Evolutionary conservation across 1,140 invertebrate species (phyloP).

Genomic region (Heliconius melpomene): DNA sequence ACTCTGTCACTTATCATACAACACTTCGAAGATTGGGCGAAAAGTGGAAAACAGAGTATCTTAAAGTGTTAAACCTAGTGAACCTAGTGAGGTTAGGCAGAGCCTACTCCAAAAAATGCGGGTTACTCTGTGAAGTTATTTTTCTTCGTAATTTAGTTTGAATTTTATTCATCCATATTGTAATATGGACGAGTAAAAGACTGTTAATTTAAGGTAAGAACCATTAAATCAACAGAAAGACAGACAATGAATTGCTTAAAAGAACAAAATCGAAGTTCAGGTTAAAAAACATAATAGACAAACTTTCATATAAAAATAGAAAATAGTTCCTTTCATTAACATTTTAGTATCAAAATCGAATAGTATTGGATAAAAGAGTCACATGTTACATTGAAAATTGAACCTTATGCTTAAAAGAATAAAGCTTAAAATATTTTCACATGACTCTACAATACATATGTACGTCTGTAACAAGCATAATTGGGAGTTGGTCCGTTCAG

Average conservation of each 20-base stretch:
- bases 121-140: no score
- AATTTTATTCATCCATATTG: background rate
- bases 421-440: background rate
- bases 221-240: background rate
- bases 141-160: background rate
- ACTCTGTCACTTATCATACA: background rate
- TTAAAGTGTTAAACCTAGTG: background rate
- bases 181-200: no score
- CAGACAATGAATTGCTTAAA: background rate
- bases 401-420: background rate
- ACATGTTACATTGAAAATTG: background rate
- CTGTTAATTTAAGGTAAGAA: no score
- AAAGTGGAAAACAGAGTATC: background rate
- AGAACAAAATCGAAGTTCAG: background rate
- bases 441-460: slow-evolving; percentile 19
- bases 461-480: slow-evolving; percentile 35
- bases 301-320: slow-evolving; percentile 14
- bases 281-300: background rate
- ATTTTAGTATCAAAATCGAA: slow-evolving; percentile 15
- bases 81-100: no score
- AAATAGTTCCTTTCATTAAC: slow-evolving; percentile 14
- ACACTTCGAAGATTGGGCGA: background rate
- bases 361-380: background rate
- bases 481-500: slow-evolving; percentile 38
- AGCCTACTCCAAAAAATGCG: no score